A percentile compares a stretch with the other conserved stretches of the same genome.
These are phyloP conservation scores for Potamarius usumacintae DNA, from an alignment of 2,113 vertebrate genomes.

Conservation along the genomic window DNA sequence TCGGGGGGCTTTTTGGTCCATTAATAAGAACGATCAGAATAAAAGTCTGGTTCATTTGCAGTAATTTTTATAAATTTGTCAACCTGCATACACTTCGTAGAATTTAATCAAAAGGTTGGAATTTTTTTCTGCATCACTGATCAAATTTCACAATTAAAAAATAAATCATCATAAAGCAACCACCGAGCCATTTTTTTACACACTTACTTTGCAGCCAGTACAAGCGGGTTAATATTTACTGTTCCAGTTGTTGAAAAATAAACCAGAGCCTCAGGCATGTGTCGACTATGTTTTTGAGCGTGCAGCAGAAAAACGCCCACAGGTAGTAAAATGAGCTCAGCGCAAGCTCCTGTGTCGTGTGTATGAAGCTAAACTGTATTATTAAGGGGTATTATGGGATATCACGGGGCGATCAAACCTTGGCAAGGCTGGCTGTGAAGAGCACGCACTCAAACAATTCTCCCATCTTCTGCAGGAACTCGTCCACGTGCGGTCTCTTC, in stretches of 20 bases:
- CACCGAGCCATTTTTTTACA: neutral
- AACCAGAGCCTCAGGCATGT: neutral
- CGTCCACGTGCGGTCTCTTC: slow-evolving; percentile 94
- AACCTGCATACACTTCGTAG: too few species aligned
- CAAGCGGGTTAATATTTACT: slow-evolving; percentile 7
- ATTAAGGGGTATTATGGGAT: neutral
- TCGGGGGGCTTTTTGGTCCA: too few species aligned
- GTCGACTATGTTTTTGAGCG: neutral
- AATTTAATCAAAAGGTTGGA: neutral
- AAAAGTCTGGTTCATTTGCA: neutral
- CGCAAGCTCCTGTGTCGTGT: neutral
- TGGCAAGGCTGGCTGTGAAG: slow-evolving; percentile 96
- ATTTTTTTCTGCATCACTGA: neutral
- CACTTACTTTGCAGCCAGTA: neutral
- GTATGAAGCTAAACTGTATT: neutral
- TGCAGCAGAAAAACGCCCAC: neutral
- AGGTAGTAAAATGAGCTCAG: too few species aligned
- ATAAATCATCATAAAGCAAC: neutral
- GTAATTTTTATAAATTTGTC: neutral
- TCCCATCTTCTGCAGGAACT: slow-evolving; percentile 98
- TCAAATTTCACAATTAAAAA: neutral
- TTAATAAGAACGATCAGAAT: neutral
- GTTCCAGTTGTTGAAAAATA: neutral
- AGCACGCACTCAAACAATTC: slow-evolving; percentile 98
- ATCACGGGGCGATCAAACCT: slow-evolving; percentile 76